Evolutionary conservation across 2,797 vertebrate species (phyloP).

Genomic region (Rhinophrynus dorsalis): DNA sequence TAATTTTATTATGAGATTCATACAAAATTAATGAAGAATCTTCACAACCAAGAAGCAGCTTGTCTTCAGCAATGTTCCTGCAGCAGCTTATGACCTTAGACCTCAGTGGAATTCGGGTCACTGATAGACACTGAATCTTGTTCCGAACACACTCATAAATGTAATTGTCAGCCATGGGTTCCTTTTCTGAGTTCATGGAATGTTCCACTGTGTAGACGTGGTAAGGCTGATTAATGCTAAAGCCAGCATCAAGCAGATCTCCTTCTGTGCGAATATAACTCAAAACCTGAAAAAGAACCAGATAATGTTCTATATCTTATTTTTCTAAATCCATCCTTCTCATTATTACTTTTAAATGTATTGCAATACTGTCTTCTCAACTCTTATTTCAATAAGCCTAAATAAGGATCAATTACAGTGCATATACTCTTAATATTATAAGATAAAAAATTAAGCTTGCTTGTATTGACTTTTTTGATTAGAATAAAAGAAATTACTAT

Average conservation of each 20-base stretch:
- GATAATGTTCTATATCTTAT: not conserved
- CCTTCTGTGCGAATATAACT: constrained; percentile 78
- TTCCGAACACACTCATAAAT: constrained; percentile 76
- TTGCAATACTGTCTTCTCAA: no score
- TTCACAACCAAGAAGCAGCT: constrained; percentile 82
- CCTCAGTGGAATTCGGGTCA: constrained; percentile 74
- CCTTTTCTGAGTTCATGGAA: constrained; percentile 59
- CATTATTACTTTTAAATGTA: no score
- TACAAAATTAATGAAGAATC: constrained; percentile 86
- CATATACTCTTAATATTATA: no score
- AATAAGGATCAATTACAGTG: no score
- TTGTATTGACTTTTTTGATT: no score
- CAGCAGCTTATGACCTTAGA: constrained; percentile 80
- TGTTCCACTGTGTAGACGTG: constrained; percentile 83
- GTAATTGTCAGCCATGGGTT: constrained; percentile 73
- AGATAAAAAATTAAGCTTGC: no score
- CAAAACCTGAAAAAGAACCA: constrained; percentile 72
- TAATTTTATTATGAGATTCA: constrained; percentile 74
- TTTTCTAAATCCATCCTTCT: no score
- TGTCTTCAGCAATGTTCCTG: constrained; percentile 74
- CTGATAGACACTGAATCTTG: constrained; percentile 72
- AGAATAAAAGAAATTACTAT: no score
- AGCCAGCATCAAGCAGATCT: constrained; percentile 78
- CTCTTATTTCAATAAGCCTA: no score
- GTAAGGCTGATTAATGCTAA: constrained; percentile 80